Percentiles rank a stretch among this genome's conserved stretches.
phyloP scores from a whole-genome alignment of 2,113 vertebrate species.

The Anhinga anhinga region DNA sequence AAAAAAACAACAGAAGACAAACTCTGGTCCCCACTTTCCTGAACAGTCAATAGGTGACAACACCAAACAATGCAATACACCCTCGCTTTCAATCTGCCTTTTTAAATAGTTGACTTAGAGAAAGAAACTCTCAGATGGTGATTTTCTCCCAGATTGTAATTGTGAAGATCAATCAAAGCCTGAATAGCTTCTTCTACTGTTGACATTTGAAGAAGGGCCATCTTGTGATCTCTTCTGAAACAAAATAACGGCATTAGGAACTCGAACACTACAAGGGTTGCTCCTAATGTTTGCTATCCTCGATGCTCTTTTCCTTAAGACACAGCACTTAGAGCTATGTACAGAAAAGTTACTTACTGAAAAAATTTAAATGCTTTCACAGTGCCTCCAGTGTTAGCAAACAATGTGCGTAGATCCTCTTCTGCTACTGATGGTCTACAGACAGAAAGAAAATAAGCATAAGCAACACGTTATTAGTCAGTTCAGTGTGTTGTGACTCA shows the following conservation, averaged over 20 bases:
- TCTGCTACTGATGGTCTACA: constrained; percentile 90
- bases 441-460: background rate
- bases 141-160: constrained; percentile 96
- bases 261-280: background rate
- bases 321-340: background rate
- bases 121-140: constrained; percentile 98
- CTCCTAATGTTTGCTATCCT: background rate
- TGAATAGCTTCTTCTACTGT: constrained; percentile 97
- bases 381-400: constrained; percentile 93
- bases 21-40: constrained; percentile 87
- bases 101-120: constrained; percentile 96
- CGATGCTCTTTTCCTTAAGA: background rate
- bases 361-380: constrained; percentile 99
- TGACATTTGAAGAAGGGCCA: constrained; percentile 97
- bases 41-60: constrained; percentile 84
- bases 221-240: constrained; percentile 94
- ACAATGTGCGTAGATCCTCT: constrained; percentile 92
- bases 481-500: background rate
- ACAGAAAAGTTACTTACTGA: constrained; percentile 85
- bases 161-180: constrained; percentile 96
- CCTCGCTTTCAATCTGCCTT: constrained; percentile 60
- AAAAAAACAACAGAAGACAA: constrained; percentile 69
- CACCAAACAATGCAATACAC: constrained; percentile 75
- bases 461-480: background rate
- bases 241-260: constrained; percentile 74